A percentile compares a stretch with the other conserved stretches of the same genome.
Conservation (phyloP, 2,888 invertebrate species). For the Alitta virens region DNA sequence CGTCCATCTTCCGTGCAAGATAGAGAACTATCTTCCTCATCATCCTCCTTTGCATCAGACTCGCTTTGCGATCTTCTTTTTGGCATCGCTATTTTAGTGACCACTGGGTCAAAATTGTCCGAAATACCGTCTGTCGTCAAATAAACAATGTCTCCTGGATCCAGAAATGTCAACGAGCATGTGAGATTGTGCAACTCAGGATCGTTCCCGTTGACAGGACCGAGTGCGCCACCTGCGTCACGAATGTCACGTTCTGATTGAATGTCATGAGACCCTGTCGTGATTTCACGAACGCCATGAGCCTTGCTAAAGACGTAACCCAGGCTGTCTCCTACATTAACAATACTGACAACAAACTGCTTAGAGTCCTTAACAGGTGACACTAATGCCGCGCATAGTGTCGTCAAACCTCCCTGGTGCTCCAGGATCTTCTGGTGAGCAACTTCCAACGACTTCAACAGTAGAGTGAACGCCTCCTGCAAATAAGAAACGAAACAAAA, state of each 20-base stretch:
- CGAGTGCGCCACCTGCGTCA: slow-evolving; percentile 83
- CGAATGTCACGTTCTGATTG: slow-evolving; percentile 81
- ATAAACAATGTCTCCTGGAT: slow-evolving; percentile 79
- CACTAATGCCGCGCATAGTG: slow-evolving; percentile 77
- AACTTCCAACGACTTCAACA: slow-evolving; percentile 77
- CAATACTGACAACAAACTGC: slow-evolving; percentile 72
- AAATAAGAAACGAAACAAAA: slow-evolving; percentile 23
- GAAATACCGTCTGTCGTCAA: slow-evolving; percentile 87
- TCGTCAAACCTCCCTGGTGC: slow-evolving; percentile 73
- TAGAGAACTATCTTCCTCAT: slow-evolving; percentile 6
- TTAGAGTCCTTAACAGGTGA: slow-evolving; percentile 58
- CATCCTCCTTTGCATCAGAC: neutral
- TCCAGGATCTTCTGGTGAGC: slow-evolving; percentile 82
- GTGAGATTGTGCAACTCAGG: slow-evolving; percentile 86
- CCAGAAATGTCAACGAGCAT: slow-evolving; percentile 76
- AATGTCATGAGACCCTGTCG: slow-evolving; percentile 77
- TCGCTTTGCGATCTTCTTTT: slow-evolving; percentile 13
- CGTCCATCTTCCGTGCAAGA: slow-evolving; percentile 33
- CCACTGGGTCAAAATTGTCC: slow-evolving; percentile 88
- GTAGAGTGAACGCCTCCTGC: slow-evolving; percentile 72
- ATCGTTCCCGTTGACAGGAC: slow-evolving; percentile 79
- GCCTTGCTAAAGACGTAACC: slow-evolving; percentile 77
- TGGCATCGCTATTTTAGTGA: slow-evolving; percentile 75
- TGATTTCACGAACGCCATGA: slow-evolving; percentile 80
- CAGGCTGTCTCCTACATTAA: slow-evolving; percentile 85